Evolutionary conservation across 2,888 invertebrate genomes (phyloP).

Genomic region (Brachyopa scutellaris): DNA sequence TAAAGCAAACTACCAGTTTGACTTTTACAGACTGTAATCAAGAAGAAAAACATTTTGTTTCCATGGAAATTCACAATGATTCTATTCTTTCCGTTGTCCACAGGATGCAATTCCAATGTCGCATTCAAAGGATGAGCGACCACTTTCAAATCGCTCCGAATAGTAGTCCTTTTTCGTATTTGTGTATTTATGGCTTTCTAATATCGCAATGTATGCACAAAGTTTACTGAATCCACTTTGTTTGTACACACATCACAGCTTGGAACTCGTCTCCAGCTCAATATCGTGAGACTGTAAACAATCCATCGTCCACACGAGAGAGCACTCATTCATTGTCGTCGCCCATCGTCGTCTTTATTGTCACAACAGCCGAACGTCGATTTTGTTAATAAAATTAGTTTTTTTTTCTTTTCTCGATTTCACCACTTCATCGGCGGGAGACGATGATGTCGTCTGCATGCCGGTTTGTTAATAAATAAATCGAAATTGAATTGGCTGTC

Average conservation of each 20-base stretch:
- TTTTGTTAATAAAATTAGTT: conserved; percentile 59
- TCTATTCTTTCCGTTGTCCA: no score
- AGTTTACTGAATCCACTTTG: conserved; percentile 8
- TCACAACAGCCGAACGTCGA: conserved; percentile 24
- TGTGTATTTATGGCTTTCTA: neutral
- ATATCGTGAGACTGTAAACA: conserved; percentile 67
- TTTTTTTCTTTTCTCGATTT: conserved; percentile 53
- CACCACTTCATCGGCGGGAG: conserved; percentile 48
- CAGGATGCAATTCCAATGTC: no score
- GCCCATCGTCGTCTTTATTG: conserved; percentile 11
- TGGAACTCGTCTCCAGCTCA: conserved; percentile 24
- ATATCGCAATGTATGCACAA: neutral
- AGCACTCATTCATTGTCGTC: conserved; percentile 15
- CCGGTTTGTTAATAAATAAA: conserved; percentile 64
- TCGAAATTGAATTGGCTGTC: conserved; percentile 59
- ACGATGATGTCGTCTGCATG: conserved; percentile 36
- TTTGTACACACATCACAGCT: conserved; percentile 25
- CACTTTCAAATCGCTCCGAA: no score
- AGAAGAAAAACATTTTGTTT: no score
- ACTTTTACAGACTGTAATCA: no score
- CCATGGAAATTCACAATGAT: no score
- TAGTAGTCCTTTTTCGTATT: no score
- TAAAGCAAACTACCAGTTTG: no score
- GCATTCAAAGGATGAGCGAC: no score
- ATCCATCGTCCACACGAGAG: conserved; percentile 42